Evolutionary conservation across 2,797 vertebrate genomes (phyloP), one percentile per base, ranked within the genome.

Genomic region (Fistularia commersonii): DNA sequence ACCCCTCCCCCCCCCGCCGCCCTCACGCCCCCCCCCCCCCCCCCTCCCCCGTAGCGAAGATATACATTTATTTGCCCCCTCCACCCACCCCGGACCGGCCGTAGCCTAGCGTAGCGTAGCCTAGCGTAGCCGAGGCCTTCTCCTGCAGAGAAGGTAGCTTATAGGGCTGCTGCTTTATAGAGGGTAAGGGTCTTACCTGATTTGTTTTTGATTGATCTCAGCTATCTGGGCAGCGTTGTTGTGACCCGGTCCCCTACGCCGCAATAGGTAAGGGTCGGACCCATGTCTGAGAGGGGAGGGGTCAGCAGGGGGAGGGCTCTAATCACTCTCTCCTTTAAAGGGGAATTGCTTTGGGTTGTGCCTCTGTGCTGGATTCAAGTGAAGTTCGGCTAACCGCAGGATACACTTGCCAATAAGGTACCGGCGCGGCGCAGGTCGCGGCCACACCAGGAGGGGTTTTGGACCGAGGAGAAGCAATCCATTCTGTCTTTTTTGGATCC

Each of bases 151-250:
- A 77, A 68, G 69, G 76, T 79, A 83, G 68, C 82, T 79, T 78
- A 51, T 84, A 84, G 80, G 77, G 79, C 79, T 79, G 82, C 86
- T 88, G 76, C 87, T 85, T 82, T 83, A 73, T 83, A 81, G 79
- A 79, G 82, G 81, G 83, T 84, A 81, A 91, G 89, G 87, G 89
- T 89, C 89, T 91, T 95, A 99, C 95, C 91, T 93, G 91, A 93
- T 99, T 94, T 98, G 94, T 98, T 98, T 99, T 95, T 98, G 95
- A 97, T 99, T 98, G 94, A 97, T 97, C 96, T 99, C 95, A 99
- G 96, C 96, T 99, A 98, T 98, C 96, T 97, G 94, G 96, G 95
- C 96, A 98, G 95, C 96, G 94, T 96, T 96, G 95, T 95, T 96
- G 94, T 98, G 95, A 95, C 94, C 95, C 94, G 94, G 93, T 92